Conservation (phyloP, 2,888 invertebrate species). For the Watsonalla binaria region DNA sequence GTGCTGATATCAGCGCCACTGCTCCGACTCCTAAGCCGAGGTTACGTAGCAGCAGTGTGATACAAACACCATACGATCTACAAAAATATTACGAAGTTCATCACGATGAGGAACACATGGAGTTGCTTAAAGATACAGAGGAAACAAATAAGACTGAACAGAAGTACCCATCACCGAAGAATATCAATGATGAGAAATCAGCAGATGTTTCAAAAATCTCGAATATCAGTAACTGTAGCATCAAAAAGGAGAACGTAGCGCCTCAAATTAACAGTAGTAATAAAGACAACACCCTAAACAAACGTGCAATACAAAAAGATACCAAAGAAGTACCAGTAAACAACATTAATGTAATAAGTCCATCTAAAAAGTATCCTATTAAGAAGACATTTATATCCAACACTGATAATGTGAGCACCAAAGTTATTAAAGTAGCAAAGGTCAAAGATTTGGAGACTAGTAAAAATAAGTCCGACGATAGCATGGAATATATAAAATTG, state of each 20-base stretch:
- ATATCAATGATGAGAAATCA: conserved; percentile 44
- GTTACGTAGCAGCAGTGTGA: conserved; percentile 68
- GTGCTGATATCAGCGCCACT: conserved; percentile 30
- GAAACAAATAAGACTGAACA: conserved; percentile 37
- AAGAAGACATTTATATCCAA: conserved; percentile 66
- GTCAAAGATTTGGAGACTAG: conserved; percentile 71
- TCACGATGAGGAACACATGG: conserved; percentile 67
- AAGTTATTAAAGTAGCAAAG: conserved; percentile 66
- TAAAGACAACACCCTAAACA: conserved; percentile 52
- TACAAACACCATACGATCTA: conserved; percentile 73
- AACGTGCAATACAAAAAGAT: conserved; percentile 68
- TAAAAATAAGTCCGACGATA: conserved; percentile 64
- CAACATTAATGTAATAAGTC: conserved; percentile 67
- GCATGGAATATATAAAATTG: conserved; percentile 67
- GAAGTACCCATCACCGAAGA: conserved; percentile 53
- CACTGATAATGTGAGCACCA: conserved; percentile 57
- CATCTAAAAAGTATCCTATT: conserved; percentile 69
- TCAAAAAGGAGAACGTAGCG: conserved; percentile 34
- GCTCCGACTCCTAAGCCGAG: conserved; percentile 63
- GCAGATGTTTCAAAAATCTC: conserved; percentile 41
- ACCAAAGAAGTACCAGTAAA: conserved; percentile 70
- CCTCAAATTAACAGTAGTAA: conserved; percentile 44
- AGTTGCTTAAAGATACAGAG: conserved; percentile 54
- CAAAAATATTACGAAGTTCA: conserved; percentile 73
- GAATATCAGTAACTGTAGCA: conserved; percentile 30